These are phyloP conservation scores for Vombatus ursinus DNA, from an alignment of 2,113 vertebrate genomes.

Conservation along the genomic window DNA sequence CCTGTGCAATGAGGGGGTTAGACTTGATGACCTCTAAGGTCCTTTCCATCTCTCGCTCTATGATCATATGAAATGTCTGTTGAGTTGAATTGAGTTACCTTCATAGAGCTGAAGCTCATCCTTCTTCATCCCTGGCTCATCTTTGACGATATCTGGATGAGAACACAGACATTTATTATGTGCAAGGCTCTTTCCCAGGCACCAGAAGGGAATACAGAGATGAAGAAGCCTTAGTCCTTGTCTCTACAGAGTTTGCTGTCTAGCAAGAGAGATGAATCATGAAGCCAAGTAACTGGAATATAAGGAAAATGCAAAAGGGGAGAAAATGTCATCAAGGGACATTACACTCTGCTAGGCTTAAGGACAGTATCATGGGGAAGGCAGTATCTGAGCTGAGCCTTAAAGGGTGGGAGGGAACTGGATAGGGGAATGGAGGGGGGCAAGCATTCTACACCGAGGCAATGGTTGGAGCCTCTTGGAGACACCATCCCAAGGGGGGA, in stretches of 20 bases:
- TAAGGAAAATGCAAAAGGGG: background rate
- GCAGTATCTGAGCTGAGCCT: background rate
- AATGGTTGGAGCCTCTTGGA: background rate
- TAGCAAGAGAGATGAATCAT: background rate
- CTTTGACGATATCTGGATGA: constrained; percentile 43
- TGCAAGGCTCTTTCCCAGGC: background rate
- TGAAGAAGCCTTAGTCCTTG: background rate
- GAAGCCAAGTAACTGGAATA: background rate
- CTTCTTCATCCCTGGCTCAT: background rate
- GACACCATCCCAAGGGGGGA: background rate
- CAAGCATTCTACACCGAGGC: background rate
- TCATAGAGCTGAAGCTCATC: constrained; percentile 62
- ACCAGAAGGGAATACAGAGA: background rate
- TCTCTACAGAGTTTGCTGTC: background rate
- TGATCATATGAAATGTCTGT: background rate
- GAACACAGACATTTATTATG: constrained; percentile 9
- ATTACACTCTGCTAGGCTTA: background rate
- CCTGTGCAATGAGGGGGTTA: background rate
- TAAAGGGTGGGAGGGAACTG: background rate
- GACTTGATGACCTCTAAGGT: background rate
- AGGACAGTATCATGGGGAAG: background rate
- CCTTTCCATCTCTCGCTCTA: background rate
- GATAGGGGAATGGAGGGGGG: background rate
- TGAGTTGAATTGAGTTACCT: constrained; percentile 54
- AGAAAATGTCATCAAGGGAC: background rate